Percentiles rank a stretch among this genome's conserved stretches.
These are phyloP conservation scores for Drosophila arizonae DNA, from an alignment of 1,140 invertebrate species.

Conservation along the genomic window DNA sequence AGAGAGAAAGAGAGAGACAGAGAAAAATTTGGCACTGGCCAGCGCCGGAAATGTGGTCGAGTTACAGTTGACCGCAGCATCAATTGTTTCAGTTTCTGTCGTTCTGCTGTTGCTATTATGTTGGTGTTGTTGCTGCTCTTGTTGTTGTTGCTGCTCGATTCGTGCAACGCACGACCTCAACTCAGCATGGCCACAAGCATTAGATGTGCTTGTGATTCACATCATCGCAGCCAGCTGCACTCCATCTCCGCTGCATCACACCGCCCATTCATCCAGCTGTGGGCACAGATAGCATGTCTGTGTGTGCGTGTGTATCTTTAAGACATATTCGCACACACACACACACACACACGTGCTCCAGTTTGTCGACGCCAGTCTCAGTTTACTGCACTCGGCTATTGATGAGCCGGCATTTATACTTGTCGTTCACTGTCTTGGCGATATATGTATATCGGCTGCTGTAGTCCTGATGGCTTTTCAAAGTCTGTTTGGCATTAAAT, in stretches of 20 bases:
- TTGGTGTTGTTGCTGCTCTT: background rate
- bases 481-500: slow-evolving; percentile 49
- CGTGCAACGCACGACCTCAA: background rate
- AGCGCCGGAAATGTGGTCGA: slow-evolving; percentile 38
- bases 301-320: background rate
- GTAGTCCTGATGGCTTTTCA: slow-evolving; percentile 9
- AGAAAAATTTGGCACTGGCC: slow-evolving; percentile 38
- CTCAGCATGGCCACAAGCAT: slow-evolving; percentile 53
- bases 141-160: background rate
- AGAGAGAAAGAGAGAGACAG: background rate
- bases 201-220: slow-evolving; percentile 54
- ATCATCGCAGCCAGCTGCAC: slow-evolving; percentile 46
- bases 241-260: slow-evolving; percentile 40
- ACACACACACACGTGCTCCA: background rate
- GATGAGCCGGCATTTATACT: slow-evolving; percentile 71
- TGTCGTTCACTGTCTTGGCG: slow-evolving; percentile 65
- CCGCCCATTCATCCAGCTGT: slow-evolving; percentile 5
- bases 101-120: background rate
- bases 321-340: background rate
- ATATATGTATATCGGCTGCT: slow-evolving; percentile 57
- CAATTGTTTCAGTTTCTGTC: slow-evolving; percentile 23
- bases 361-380: background rate
- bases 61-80: slow-evolving; percentile 40
- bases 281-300: slow-evolving; percentile 15
- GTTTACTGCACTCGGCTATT: slow-evolving; percentile 51